These are phyloP conservation scores for Priocnemis perturbator DNA, from an alignment of 2,888 invertebrate genomes.

Conservation along the genomic window DNA sequence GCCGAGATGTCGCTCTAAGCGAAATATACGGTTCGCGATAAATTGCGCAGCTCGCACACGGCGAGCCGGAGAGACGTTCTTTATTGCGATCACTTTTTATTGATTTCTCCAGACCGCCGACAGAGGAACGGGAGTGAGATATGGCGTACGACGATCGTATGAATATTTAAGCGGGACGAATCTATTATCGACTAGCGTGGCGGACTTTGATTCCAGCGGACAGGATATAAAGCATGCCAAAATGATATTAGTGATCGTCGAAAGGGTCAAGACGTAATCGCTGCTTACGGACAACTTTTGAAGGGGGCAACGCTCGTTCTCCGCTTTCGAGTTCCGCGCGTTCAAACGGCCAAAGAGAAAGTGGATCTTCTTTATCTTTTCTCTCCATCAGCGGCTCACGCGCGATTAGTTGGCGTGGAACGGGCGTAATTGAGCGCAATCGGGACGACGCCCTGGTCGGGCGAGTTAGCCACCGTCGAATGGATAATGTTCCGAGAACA, in stretches of 20 bases:
- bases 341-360: not conserved
- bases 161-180: not conserved
- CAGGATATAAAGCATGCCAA: too few relatives aligned
- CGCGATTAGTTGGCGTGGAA: slow-evolving; percentile 32
- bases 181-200: too few relatives aligned
- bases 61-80: not conserved
- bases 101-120: not conserved
- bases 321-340: not conserved
- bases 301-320: not conserved
- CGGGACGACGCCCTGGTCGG: slow-evolving; percentile 6
- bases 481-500: slow-evolving; percentile 40
- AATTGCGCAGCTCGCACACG: slow-evolving; percentile 4
- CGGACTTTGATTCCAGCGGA: too few relatives aligned
- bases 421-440: slow-evolving; percentile 35
- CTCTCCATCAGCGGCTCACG: slow-evolving; percentile 20
- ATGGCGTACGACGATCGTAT: not conserved
- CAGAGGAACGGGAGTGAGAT: too few relatives aligned
- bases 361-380: slow-evolving; percentile 23
- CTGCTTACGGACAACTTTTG: too few relatives aligned
- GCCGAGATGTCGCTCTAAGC: slow-evolving; percentile 8
- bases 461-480: slow-evolving; percentile 17
- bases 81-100: slow-evolving; percentile 10
- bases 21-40: slow-evolving; percentile 9
- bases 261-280: too few relatives aligned
- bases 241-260: too few relatives aligned